A percentile compares a stretch with the other conserved stretches of the same genome.
These are phyloP conservation scores for Corticium candelabrum DNA, from an alignment of 37 sponge, comb jelly and placozoan genomes.

Conservation along the genomic window DNA sequence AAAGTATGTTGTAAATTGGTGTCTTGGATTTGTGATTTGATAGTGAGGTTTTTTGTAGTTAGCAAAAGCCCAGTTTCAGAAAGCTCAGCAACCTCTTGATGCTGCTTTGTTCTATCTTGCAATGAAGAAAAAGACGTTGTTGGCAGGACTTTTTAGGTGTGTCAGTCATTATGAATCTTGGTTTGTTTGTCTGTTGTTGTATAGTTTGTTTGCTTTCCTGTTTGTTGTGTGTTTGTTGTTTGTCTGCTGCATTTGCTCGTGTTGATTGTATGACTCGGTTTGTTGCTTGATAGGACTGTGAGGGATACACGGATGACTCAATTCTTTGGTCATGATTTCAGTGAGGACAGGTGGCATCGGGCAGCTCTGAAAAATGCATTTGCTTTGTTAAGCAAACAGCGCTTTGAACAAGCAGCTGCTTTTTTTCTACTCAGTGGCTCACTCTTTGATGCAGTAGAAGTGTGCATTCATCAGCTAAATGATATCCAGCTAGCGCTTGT, in stretches of 20 bases:
- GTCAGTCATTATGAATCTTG: too few relatives aligned
- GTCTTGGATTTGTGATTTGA: background rate
- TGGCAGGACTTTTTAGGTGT: conserved; percentile 76
- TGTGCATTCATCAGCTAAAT: conserved; percentile 56
- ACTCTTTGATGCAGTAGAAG: conserved; percentile 91
- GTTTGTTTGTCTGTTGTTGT: too few relatives aligned
- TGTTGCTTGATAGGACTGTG: conserved; percentile 52
- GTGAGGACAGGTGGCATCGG: conserved; percentile 75
- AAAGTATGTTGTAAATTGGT: conserved; percentile 37
- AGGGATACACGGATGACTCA: conserved; percentile 59
- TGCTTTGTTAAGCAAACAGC: conserved; percentile 80
- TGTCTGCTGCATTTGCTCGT: background rate
- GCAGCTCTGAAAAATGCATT: conserved; percentile 98
- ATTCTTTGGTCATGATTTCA: conserved; percentile 83
- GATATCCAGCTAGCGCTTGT: conserved; percentile 90
- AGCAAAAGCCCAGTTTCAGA: conserved; percentile 75
- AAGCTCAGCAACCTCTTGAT: conserved; percentile 77
- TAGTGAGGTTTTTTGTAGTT: conserved; percentile 28
- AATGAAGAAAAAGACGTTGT: conserved; percentile 83
- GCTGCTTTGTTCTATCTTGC: conserved; percentile 91
- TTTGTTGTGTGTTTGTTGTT: background rate
- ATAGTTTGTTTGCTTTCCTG: too few relatives aligned
- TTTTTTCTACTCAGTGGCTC: conserved; percentile 85
- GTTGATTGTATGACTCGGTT: background rate
- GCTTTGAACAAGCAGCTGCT: conserved; percentile 91